Base-by-base conservation (phyloP, 2,113 vertebrate genomes). In the Microcebus griseorufus region DNA sequence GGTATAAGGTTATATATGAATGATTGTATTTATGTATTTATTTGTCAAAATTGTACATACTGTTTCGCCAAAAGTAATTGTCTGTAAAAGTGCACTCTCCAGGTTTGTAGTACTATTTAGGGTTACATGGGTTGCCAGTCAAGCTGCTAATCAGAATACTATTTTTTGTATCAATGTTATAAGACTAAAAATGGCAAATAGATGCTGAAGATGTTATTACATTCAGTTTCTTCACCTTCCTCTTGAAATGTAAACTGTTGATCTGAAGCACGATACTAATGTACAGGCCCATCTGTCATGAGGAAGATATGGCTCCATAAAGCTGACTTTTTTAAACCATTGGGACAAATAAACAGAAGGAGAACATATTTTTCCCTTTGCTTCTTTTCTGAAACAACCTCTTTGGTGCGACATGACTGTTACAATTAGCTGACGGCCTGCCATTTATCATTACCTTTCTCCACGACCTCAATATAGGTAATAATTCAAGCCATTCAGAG, bases 11-110 rank as follows among this genome's bases (percentile, higher is more conserved):
- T 98, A 98, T 98, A 97, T 98, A 98, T 98, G 97, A 98, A 98
- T 99, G 98, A 97, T 97, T 98, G 98, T 98, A 99, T 98, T 98
- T 98, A 99, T 98, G 98, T 99, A 99, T 99, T 98, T 99, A 98
- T 99, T 98, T 99, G 98, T 99, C 97, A 98, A 98, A 98, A 98
- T 51, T 99, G 98, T 99, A 99, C 97, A 99, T 99, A 99, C 92
- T 97, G 97, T 98, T 99, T 99, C 97, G 83, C 97, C 98, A 98
- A 97, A 98, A 90, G 97, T 97, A 98, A 97, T 97, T 98, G 98
- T 99, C 98, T 98, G 98, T 98, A 98, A 97, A 97, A 99, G 98
- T 99, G 98, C 97, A 98, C 98, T 98, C 98, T 98, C 98, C 98
- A 97, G 98, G 97, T 98, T 98, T 98, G 98, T 98, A 98, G 98